phyloP scores from a whole-genome alignment of 2,888 invertebrate genomes.

The Tridacna gigas region DNA sequence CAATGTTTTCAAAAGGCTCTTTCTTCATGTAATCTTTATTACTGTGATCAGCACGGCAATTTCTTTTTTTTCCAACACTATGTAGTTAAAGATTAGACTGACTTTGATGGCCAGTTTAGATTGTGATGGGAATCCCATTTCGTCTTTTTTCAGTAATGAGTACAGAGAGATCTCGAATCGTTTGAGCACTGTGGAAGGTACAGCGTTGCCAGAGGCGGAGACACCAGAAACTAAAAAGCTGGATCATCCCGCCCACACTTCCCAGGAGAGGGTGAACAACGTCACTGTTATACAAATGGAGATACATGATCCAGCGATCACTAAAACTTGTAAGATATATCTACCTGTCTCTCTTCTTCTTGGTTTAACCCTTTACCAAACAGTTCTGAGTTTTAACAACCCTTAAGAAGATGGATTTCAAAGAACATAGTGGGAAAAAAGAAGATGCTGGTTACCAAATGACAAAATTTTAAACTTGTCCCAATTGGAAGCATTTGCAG shows the following conservation, averaged over 20 bases:
- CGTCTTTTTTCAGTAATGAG: constrained; percentile 65
- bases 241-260: constrained; percentile 75
- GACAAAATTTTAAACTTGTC: too few species aligned
- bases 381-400: neutral
- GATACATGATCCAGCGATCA: constrained; percentile 75
- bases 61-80: too few species aligned
- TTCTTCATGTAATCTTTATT: too few species aligned
- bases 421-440: too few species aligned
- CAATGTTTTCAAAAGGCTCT: too few species aligned
- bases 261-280: constrained; percentile 70
- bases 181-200: constrained; percentile 67
- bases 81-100: too few species aligned
- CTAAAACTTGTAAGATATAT: constrained; percentile 72
- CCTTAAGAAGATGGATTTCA: neutral
- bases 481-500: too few species aligned
- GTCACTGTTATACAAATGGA: constrained; percentile 76
- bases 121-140: too few species aligned
- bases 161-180: constrained; percentile 73
- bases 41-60: too few species aligned
- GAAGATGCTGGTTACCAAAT: too few species aligned
- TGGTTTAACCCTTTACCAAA: too few species aligned
- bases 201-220: constrained; percentile 41
- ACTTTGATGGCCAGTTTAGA: too few species aligned
- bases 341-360: neutral
- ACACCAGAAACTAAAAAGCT: constrained; percentile 67